These are phyloP conservation scores for Pseudanteris insignis DNA, from an alignment of 2,888 invertebrate genomes.

Conservation along the genomic window DNA sequence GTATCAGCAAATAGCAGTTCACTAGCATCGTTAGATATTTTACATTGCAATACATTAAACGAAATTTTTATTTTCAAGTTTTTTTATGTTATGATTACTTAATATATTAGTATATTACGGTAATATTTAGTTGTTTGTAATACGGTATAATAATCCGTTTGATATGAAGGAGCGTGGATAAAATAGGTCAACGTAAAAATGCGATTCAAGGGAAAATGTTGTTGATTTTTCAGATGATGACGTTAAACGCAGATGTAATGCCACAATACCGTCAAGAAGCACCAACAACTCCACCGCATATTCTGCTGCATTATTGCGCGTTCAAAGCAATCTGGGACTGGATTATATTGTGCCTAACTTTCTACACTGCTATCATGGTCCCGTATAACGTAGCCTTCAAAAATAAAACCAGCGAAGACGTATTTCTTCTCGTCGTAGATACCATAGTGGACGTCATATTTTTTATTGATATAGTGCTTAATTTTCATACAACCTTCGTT, in stretches of 20 bases:
- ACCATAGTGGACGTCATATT: conserved; percentile 99
- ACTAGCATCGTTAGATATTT: too few species aligned
- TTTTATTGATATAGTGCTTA: conserved; percentile 99
- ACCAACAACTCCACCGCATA: conserved; percentile 99
- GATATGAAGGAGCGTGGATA: too few species aligned
- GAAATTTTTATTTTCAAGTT: too few species aligned
- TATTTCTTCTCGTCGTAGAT: conserved; percentile 92
- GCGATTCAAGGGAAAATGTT: too few species aligned
- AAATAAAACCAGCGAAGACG: conserved; percentile 98
- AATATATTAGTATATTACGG: too few species aligned
- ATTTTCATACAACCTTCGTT: conserved; percentile 99
- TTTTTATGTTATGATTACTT: too few species aligned
- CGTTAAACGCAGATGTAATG: conserved; percentile 96
- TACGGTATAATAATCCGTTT: too few species aligned
- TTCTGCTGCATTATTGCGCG: conserved; percentile 98
- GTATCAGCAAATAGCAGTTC: too few species aligned
- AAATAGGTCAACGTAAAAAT: too few species aligned
- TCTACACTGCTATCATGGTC: conserved; percentile 99
- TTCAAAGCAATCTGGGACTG: conserved; percentile 99
- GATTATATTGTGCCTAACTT: conserved; percentile 99
- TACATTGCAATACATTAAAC: too few species aligned
- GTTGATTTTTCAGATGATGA: conserved; percentile 82
- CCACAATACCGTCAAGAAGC: conserved; percentile 99
- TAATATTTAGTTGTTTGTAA: too few species aligned
- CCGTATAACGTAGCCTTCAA: conserved; percentile 99